These are phyloP conservation scores for Atta cephalotes DNA, from an alignment of 1,140 invertebrate species.

Conservation along the genomic window DNA sequence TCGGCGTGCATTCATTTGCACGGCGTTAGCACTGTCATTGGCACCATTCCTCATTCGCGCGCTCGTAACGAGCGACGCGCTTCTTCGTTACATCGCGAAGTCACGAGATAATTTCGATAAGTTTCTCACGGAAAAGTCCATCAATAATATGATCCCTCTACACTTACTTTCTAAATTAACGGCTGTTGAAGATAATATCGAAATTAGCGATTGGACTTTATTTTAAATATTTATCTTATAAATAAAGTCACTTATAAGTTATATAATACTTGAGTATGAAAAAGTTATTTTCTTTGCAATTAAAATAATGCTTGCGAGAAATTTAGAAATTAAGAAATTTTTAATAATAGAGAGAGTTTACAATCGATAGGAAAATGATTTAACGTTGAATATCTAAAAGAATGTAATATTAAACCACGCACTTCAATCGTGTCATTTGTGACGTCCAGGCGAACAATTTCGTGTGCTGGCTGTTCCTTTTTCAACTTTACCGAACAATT, in stretches of 20 bases:
- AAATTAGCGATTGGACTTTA: neutral
- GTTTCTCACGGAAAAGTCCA: slow-evolving; percentile 11
- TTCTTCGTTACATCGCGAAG: slow-evolving; percentile 61
- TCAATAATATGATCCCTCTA: neutral
- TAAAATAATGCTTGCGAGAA: neutral
- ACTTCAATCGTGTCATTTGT: slow-evolving; percentile 3
- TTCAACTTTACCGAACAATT: slow-evolving; percentile 56
- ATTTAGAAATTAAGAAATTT: neutral
- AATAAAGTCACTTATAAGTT: neutral
- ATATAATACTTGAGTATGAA: neutral
- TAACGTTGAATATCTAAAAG: slow-evolving; percentile 2
- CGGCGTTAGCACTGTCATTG: slow-evolving; percentile 83
- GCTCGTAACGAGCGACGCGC: slow-evolving; percentile 47
- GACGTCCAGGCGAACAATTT: slow-evolving; percentile 26
- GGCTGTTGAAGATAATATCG: neutral
- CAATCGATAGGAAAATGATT: too few species aligned
- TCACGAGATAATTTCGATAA: slow-evolving; percentile 56
- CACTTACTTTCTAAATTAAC: neutral
- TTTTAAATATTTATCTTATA: neutral
- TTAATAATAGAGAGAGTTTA: neutral
- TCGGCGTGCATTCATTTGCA: slow-evolving; percentile 84
- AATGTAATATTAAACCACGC: neutral
- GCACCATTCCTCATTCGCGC: slow-evolving; percentile 82
- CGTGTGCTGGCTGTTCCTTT: slow-evolving; percentile 12
- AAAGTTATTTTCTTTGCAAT: slow-evolving; percentile 14